Evolutionary conservation across 2,113 vertebrate species (phyloP).

Genomic region (Spilogale gracilis): DNA sequence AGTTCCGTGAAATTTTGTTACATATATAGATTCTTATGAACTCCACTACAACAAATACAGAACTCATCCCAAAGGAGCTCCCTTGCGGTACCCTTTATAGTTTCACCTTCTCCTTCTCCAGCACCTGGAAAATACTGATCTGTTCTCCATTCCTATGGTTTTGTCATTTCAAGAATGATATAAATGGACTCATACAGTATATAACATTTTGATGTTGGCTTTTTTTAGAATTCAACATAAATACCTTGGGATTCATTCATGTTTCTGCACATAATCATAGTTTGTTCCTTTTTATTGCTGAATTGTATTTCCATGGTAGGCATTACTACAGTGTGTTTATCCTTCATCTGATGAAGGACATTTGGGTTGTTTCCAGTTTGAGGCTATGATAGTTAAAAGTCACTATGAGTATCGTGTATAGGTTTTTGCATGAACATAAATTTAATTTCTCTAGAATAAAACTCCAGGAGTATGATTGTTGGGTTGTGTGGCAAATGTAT

Average conservation of each 20-base stretch:
- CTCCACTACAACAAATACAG: not conserved
- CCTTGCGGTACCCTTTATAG: not conserved
- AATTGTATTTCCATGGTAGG: not conserved
- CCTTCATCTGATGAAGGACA: not conserved
- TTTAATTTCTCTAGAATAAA: conserved; percentile 40
- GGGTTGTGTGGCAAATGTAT: not conserved
- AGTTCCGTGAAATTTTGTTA: not conserved
- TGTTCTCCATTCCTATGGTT: not conserved
- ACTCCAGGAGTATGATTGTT: not conserved
- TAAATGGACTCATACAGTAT: not conserved
- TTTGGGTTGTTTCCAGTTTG: not conserved
- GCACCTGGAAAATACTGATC: not conserved
- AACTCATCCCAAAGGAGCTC: not conserved
- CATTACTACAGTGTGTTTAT: not conserved
- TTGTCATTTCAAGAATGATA: not conserved
- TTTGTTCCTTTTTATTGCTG: not conserved
- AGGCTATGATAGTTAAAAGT: not conserved
- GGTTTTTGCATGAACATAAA: not conserved
- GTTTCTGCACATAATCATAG: not conserved
- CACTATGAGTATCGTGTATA: not conserved
- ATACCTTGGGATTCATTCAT: not conserved
- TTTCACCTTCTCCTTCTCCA: not conserved
- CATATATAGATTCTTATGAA: not conserved
- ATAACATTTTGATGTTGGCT: not conserved
- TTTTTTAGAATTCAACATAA: not conserved